Evolutionary conservation across 2,797 vertebrate genomes (phyloP).

Genomic region (Alcedo atthis): DNA sequence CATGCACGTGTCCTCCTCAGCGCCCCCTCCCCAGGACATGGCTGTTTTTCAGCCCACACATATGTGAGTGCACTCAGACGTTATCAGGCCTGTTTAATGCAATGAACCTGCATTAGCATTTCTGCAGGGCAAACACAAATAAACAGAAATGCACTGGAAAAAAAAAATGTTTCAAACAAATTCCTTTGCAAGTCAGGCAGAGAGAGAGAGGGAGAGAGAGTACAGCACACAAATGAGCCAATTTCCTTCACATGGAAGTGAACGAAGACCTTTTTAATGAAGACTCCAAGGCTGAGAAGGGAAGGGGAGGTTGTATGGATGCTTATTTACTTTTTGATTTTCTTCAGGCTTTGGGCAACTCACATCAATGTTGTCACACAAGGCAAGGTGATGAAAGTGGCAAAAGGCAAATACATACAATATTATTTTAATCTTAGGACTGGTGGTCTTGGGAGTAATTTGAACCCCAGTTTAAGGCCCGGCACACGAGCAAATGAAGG

Average conservation of each 20-base stretch:
- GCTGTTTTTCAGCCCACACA: constrained; percentile 12
- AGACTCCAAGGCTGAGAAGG: neutral
- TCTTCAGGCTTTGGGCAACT: constrained; percentile 18
- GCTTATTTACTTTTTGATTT: constrained; percentile 14
- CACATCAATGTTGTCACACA: neutral
- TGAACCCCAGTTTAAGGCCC: neutral
- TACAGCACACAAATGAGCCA: constrained; percentile 32
- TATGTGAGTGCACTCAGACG: constrained; percentile 48
- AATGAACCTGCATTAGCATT: constrained; percentile 60
- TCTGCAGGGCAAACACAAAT: constrained; percentile 82
- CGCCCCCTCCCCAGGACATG: constrained; percentile 32
- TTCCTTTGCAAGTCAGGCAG: constrained; percentile 81
- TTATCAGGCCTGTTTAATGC: constrained; percentile 65
- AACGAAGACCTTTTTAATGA: constrained; percentile 62
- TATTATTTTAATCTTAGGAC: neutral
- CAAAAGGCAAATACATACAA: neutral
- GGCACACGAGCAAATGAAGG: neutral
- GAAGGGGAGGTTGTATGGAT: neutral
- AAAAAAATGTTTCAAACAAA: constrained; percentile 70
- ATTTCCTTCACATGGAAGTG: constrained; percentile 46
- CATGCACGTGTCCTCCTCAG: neutral
- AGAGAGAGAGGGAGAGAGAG: constrained; percentile 68
- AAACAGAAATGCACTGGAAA: constrained; percentile 73
- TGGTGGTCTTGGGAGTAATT: neutral
- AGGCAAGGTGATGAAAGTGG: neutral